Conservation (phyloP, 2,888 invertebrate genomes). For the Lucinisca nassula region DNA sequence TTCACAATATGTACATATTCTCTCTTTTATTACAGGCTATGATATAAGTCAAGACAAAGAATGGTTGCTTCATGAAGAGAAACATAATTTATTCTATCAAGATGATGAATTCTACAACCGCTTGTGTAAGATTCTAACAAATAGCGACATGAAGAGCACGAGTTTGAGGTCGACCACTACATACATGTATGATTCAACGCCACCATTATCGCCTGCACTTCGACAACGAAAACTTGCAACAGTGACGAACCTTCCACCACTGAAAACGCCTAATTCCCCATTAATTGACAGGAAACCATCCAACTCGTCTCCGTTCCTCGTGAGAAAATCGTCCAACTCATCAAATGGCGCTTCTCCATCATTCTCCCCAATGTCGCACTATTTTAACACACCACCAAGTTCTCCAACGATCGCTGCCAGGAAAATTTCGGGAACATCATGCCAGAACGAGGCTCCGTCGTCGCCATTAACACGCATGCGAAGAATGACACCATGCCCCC, state of each 20-base stretch:
- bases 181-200: not conserved
- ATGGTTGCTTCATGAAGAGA: slow-evolving; percentile 56
- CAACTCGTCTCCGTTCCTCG: not conserved
- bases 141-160: not conserved
- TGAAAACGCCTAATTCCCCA: not conserved
- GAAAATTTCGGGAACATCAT: not conserved
- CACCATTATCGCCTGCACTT: not conserved
- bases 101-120: slow-evolving; percentile 52
- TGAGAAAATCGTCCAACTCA: not conserved
- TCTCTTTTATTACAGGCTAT: slow-evolving; percentile 41
- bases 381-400: not conserved
- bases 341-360: not conserved
- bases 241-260: not conserved
- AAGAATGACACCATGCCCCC: not conserved
- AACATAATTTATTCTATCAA: slow-evolving; percentile 64
- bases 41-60: slow-evolving; percentile 33
- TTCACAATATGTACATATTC: too few species aligned
- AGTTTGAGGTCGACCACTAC: not conserved
- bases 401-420: not conserved
- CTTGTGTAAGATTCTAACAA: not conserved
- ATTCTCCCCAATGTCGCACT: not conserved
- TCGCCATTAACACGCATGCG: not conserved
- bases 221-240: not conserved
- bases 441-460: not conserved
- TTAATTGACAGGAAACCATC: not conserved